Base-by-base conservation (phyloP, 2,113 vertebrate genomes). In the Thryonomys swinderianus region DNA sequence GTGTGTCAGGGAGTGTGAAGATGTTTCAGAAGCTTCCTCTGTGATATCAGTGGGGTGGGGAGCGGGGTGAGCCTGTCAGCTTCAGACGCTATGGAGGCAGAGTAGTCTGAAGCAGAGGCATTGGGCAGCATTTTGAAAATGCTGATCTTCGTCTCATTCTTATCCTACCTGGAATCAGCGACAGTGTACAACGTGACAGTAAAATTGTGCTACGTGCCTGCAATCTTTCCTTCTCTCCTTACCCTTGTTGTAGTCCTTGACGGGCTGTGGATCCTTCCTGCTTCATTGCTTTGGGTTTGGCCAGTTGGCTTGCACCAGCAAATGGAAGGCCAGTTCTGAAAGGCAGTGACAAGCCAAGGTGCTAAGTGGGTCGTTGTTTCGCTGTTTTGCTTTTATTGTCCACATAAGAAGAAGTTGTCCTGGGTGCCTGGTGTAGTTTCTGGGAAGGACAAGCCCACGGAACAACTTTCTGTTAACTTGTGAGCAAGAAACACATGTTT, bases 141-240 rank as follows among this genome's bases (percentile, higher is more conserved):
- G 8, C 13, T n/a, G 30, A 1, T 17, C 76, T 78, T 37, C 62
- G 27, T 42, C 7, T 16, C 5, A 55, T 1, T 74, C 34, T 90
- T 64, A 80, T 0, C 16, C 5, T 57, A 62, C n/a, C 5, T 13
- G 42, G 20, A 34, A 11, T 18, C 0, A 51, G 32, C 30, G 5
- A 87, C 32, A 48, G 14, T 80, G 6, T 37, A 25, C 25, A 59
- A 3, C 0, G 8, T 92, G 17, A 34, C 1, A 27, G 21, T 80
- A 16, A 84, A 34, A 48, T 17, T 84, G 3, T 59, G 8, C 11
- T 32, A 1, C 1, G 3, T 88, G 18, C 11, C 51, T 57, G 30
- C 4, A 5, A 21, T 57, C 85, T 5, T 51, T 53, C 5, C 20
- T 53, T 69, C 3, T 4, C 16, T 91, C 3, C n/a, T 12, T 8